A percentile compares a stretch with the other conserved stretches of the same genome.
These are phyloP conservation scores for Macaria liturata DNA, from an alignment of 2,888 invertebrate genomes.

Conservation along the genomic window DNA sequence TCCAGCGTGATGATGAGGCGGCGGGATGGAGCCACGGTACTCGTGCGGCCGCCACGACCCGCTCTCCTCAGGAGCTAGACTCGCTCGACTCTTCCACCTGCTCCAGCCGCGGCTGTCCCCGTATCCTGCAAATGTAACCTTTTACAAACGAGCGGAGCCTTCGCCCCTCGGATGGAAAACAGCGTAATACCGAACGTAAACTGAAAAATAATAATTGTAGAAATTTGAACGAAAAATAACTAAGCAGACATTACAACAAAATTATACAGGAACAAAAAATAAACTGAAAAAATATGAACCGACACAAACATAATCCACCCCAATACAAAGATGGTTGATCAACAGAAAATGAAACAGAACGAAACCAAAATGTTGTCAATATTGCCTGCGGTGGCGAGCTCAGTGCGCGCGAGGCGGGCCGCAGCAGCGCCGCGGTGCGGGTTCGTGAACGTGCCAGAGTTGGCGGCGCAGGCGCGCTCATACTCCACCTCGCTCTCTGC, in stretches of 20 bases:
- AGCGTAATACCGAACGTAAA: slow-evolving; percentile 21
- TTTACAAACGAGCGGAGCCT: slow-evolving; percentile 20
- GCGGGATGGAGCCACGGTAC: slow-evolving; percentile 70
- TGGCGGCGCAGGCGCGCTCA: slow-evolving; percentile 67
- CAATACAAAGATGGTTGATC: neutral
- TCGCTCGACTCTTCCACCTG: slow-evolving; percentile 68
- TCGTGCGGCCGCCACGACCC: slow-evolving; percentile 53
- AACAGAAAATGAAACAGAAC: neutral
- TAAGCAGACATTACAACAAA: neutral
- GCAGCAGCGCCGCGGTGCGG: slow-evolving; percentile 70
- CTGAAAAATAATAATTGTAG: neutral
- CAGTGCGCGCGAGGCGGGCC: slow-evolving; percentile 66
- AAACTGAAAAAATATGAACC: slow-evolving; percentile 17
- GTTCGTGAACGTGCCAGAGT: slow-evolving; percentile 76
- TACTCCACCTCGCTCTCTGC: slow-evolving; percentile 56
- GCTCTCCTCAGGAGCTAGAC: slow-evolving; percentile 73
- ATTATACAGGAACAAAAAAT: neutral
- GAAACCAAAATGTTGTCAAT: neutral
- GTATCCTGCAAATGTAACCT: slow-evolving; percentile 61
- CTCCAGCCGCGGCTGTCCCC: slow-evolving; percentile 46
- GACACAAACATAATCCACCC: slow-evolving; percentile 17
- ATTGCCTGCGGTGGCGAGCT: slow-evolving; percentile 75
- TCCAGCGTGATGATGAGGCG: slow-evolving; percentile 72
- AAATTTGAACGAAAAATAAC: slow-evolving; percentile 1
- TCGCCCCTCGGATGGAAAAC: slow-evolving; percentile 9